These are phyloP conservation scores for Coturnix japonica DNA, from an alignment of 2,113 vertebrate species.

Conservation along the genomic window DNA sequence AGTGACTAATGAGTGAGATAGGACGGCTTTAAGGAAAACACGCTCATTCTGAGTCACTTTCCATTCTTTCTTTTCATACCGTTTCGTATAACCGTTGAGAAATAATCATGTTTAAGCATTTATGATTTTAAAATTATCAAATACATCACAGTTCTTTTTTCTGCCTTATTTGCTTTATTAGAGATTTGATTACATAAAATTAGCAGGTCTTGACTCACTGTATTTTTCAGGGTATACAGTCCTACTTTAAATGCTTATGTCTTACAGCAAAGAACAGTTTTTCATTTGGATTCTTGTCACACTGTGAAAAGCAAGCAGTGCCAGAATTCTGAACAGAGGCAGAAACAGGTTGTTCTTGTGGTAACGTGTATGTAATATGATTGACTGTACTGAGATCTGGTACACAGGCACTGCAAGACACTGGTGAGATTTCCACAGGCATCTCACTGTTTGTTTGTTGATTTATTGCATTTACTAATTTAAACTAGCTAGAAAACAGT, in stretches of 20 bases:
- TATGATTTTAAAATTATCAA: neutral
- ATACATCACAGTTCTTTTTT: neutral
- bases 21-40: neutral
- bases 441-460: neutral
- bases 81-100: neutral
- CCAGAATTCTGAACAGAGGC: neutral
- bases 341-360: neutral
- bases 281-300: neutral
- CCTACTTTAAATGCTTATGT: neutral
- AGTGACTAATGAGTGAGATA: slow-evolving; percentile 8
- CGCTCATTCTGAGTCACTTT: neutral
- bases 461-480: neutral
- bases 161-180: neutral
- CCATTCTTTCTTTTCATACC: neutral
- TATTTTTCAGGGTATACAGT: neutral
- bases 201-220: neutral
- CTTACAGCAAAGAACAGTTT: neutral
- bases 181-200: neutral
- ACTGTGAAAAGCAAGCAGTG: neutral
- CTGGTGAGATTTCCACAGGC: neutral
- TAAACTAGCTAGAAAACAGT: neutral
- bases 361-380: neutral
- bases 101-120: neutral
- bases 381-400: neutral
- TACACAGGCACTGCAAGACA: neutral